Evolutionary conservation across 2,888 invertebrate species (phyloP).

Genomic region (Lepidocyrtoides sp.): DNA sequence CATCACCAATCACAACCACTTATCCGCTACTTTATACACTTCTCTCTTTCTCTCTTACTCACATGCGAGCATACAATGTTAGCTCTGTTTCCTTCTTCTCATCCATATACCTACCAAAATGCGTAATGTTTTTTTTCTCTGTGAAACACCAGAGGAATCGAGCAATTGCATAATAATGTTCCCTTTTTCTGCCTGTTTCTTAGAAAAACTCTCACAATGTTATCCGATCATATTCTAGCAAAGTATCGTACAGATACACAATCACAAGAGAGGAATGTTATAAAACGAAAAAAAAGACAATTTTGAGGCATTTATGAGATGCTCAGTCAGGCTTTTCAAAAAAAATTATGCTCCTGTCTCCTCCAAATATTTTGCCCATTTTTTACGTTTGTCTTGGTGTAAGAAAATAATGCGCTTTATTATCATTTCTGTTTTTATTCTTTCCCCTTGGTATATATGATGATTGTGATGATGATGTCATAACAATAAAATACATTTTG

Average conservation of each 20-base stretch:
- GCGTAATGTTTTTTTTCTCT: neutral
- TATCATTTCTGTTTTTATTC: constrained; percentile 19
- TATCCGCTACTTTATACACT: constrained; percentile 79
- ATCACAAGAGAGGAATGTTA: neutral
- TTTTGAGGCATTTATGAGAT: constrained; percentile 66
- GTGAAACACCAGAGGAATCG: neutral
- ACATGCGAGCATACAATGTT: neutral
- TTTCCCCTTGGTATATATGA: neutral
- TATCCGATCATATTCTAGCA: neutral
- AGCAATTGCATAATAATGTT: constrained; percentile 45
- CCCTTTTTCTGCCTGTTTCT: neutral
- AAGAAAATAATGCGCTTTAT: too few species aligned
- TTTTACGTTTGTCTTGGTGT: too few species aligned
- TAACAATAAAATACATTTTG: too few species aligned
- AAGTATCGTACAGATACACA: constrained; percentile 26
- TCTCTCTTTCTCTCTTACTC: constrained; percentile 13
- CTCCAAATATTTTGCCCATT: constrained; percentile 65
- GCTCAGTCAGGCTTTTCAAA: constrained; percentile 62
- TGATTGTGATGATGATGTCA: too few species aligned
- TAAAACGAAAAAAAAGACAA: constrained; percentile 56
- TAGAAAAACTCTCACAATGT: constrained; percentile 11
- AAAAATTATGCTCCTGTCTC: constrained; percentile 55
- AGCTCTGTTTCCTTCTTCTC: neutral
- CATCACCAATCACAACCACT: constrained; percentile 82
- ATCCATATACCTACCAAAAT: neutral